Evolutionary conservation across 1,140 invertebrate genomes (phyloP).

Genomic region (Polypedilum pembai): DNA sequence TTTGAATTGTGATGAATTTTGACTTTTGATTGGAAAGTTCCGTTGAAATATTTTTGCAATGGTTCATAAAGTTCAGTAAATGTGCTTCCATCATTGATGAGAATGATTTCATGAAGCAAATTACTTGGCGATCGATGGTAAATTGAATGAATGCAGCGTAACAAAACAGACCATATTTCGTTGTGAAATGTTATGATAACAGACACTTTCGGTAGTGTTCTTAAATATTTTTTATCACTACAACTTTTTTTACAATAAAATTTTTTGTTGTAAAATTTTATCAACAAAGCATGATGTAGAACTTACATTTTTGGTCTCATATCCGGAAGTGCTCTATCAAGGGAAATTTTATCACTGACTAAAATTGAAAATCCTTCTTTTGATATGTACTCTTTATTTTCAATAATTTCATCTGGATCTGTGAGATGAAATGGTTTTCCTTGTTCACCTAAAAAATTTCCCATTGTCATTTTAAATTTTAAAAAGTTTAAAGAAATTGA

Average conservation of each 20-base stretch:
- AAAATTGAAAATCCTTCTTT: slow-evolving; percentile 76
- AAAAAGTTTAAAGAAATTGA: no score
- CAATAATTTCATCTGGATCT: slow-evolving; percentile 44
- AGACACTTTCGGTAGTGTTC: slow-evolving; percentile 79
- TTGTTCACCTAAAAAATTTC: slow-evolving; percentile 52
- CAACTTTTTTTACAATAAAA: slow-evolving; percentile 47
- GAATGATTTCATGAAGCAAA: slow-evolving; percentile 84
- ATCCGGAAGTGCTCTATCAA: slow-evolving; percentile 69
- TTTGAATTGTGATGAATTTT: slow-evolving; percentile 75
- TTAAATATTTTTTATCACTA: slow-evolving; percentile 68
- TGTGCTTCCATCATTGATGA: slow-evolving; percentile 88
- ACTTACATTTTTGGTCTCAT: slow-evolving; percentile 52
- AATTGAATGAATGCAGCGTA: slow-evolving; percentile 89
- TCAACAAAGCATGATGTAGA: neutral
- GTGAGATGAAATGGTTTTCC: slow-evolving; percentile 55
- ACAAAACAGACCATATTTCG: slow-evolving; percentile 86
- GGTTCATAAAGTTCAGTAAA: slow-evolving; percentile 60
- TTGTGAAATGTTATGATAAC: slow-evolving; percentile 97
- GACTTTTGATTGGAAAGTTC: slow-evolving; percentile 70
- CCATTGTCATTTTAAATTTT: no score
- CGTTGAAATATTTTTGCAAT: slow-evolving; percentile 64
- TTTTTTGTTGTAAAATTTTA: neutral
- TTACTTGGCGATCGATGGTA: slow-evolving; percentile 79
- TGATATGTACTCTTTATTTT: slow-evolving; percentile 52
- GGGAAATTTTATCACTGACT: slow-evolving; percentile 66